Conservation (phyloP, 2,113 vertebrate genomes). For the Ia io region DNA sequence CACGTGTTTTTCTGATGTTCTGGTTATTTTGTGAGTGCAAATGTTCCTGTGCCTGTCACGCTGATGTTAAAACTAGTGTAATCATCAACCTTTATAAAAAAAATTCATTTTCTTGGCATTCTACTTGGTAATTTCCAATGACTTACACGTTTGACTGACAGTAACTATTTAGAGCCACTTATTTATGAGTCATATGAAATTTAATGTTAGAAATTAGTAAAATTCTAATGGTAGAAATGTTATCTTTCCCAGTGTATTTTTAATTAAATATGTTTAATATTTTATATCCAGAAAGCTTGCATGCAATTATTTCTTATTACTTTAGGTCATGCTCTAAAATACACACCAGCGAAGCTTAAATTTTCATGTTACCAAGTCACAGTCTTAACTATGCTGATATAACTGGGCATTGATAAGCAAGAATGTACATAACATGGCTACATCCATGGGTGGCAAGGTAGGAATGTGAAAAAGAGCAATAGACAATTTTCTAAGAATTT, state of each 20-base stretch:
- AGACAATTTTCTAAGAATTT: not conserved
- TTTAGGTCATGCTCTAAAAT: not conserved
- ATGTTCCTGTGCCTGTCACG: constrained; percentile 40
- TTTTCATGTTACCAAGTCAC: not conserved
- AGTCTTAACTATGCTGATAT: not conserved
- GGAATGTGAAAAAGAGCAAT: not conserved
- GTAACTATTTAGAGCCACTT: constrained; percentile 16
- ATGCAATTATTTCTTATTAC: not conserved
- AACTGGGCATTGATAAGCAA: not conserved
- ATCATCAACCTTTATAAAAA: constrained; percentile 53
- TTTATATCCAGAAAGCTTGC: not conserved
- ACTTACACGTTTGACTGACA: constrained; percentile 57
- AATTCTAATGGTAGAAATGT: not conserved
- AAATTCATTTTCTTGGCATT: constrained; percentile 19
- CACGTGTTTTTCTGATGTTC: constrained; percentile 20
- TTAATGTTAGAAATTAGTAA: constrained; percentile 39
- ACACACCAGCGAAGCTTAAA: not conserved
- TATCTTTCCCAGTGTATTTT: not conserved
- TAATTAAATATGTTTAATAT: not conserved
- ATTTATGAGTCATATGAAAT: constrained; percentile 28
- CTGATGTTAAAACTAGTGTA: constrained; percentile 62
- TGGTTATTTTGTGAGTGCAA: constrained; percentile 27
- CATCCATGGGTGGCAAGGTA: not conserved
- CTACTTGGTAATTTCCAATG: constrained; percentile 47
- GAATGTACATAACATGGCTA: not conserved